phyloP scores from a whole-genome alignment of 2,888 invertebrate species.

The Ophion ellenae region DNA sequence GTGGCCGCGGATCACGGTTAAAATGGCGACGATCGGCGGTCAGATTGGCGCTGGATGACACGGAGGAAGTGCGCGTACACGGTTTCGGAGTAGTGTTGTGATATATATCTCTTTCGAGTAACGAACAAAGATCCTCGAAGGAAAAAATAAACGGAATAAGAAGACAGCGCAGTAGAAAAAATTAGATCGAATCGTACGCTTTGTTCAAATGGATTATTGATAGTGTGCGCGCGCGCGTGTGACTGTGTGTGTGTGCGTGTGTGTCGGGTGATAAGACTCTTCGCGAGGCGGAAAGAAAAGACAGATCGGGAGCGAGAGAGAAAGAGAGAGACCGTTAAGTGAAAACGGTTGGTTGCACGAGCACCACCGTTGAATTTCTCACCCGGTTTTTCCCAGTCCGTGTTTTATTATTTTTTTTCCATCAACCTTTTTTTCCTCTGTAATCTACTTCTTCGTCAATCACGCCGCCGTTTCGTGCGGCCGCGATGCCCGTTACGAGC shows the following conservation, averaged over 20 bases:
- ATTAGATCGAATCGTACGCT: constrained; percentile 9
- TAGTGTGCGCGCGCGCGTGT: constrained; percentile 5
- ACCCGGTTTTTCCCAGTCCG: constrained; percentile 27
- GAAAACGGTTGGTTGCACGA: constrained; percentile 59
- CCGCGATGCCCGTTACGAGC: constrained; percentile 77
- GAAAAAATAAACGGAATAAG: constrained; percentile 9
- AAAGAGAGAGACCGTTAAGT: constrained; percentile 53
- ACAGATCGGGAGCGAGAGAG: constrained; percentile 22
- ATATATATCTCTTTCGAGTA: constrained; percentile 36
- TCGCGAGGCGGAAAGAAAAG: constrained; percentile 31
- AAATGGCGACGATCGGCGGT: constrained; percentile 82
- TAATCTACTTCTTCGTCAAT: constrained; percentile 6
- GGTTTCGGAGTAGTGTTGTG: constrained; percentile 56
- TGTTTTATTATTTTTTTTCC: constrained; percentile 26
- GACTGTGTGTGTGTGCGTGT: background rate
- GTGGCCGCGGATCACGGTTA: constrained; percentile 67
- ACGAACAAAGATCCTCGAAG: constrained; percentile 27
- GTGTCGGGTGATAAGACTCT: background rate
- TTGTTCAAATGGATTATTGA: constrained; percentile 15
- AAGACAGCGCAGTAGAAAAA: background rate
- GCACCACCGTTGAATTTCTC: constrained; percentile 57
- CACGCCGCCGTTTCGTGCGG: constrained; percentile 68
- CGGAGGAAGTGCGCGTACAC: constrained; percentile 65
- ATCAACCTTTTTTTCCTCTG: constrained; percentile 12
- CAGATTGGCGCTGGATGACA: constrained; percentile 76